Percentiles rank a stretch among this genome's conserved stretches.
These are phyloP conservation scores for Campaea margaritaria DNA, from an alignment of 2,888 invertebrate species.

Conservation along the genomic window DNA sequence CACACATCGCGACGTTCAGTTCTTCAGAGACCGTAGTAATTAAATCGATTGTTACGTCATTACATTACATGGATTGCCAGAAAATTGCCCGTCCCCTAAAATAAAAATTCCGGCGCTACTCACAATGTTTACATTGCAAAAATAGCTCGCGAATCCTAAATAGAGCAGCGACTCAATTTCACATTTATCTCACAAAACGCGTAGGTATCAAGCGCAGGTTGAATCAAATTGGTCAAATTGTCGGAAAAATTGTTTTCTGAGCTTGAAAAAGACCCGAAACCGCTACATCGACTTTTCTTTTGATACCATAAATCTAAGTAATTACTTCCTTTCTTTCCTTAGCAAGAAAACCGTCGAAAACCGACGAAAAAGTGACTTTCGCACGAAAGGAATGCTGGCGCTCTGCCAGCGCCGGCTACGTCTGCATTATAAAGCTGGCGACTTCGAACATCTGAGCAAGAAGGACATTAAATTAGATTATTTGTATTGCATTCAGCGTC, in stretches of 20 bases:
- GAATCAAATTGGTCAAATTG: conserved; percentile 37
- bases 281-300: conserved; percentile 55
- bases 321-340: conserved; percentile 74
- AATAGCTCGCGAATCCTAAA: conserved; percentile 20
- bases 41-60: too few species aligned
- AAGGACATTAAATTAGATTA: conserved; percentile 27
- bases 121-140: conserved; percentile 8
- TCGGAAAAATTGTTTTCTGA: conserved; percentile 36
- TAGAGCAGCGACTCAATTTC: conserved; percentile 14
- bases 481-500: conserved; percentile 35
- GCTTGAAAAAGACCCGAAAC: conserved; percentile 41
- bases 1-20: too few species aligned
- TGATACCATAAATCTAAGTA: conserved; percentile 78
- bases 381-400: conserved; percentile 68
- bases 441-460: conserved; percentile 28
- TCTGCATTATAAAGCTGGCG: conserved; percentile 58
- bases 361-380: conserved; percentile 65
- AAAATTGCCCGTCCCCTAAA: background rate
- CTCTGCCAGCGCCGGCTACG: conserved; percentile 59
- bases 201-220: conserved; percentile 27
- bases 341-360: conserved; percentile 50
- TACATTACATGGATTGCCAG: too few species aligned
- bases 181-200: conserved; percentile 24
- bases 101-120: background rate
- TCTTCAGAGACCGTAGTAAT: too few species aligned